Conservation (phyloP, 2,113 vertebrate genomes). For the Nycticebus coucang region DNA sequence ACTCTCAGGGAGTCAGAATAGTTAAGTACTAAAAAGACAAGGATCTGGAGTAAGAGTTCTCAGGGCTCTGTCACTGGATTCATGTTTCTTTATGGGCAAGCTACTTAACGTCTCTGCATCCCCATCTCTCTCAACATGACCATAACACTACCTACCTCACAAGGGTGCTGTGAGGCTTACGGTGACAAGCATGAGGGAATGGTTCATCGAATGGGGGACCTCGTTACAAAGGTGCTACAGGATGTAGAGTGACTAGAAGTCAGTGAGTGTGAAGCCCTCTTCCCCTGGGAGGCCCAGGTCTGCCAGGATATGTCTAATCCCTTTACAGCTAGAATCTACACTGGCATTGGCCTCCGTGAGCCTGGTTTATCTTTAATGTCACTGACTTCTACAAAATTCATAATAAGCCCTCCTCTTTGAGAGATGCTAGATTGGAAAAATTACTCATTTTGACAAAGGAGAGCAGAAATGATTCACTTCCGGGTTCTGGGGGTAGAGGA, state of each 20-base stretch:
- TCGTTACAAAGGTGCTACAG: slow-evolving; percentile 49
- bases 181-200: not conserved
- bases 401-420: slow-evolving; percentile 10
- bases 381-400: slow-evolving; percentile 27
- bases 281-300: not conserved
- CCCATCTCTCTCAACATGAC: slow-evolving; percentile 54
- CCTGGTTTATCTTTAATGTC: slow-evolving; percentile 29
- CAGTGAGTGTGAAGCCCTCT: not conserved
- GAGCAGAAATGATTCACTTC: slow-evolving; percentile 32
- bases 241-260: not conserved
- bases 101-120: slow-evolving; percentile 62
- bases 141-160: slow-evolving; percentile 79
- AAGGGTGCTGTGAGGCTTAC: slow-evolving; percentile 77
- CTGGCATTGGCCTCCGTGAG: not conserved
- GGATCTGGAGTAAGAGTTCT: slow-evolving; percentile 52
- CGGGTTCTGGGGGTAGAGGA: not conserved
- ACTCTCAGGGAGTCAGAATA: slow-evolving; percentile 79
- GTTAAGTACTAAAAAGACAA: slow-evolving; percentile 58
- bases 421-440: slow-evolving; percentile 40
- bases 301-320: not conserved
- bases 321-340: not conserved
- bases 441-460: slow-evolving; percentile 44
- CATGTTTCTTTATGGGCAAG: slow-evolving; percentile 46
- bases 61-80: slow-evolving; percentile 53
- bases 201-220: not conserved